Evolutionary conservation across 2,888 invertebrate genomes (phyloP).

Genomic region (Melanotus villosus): DNA sequence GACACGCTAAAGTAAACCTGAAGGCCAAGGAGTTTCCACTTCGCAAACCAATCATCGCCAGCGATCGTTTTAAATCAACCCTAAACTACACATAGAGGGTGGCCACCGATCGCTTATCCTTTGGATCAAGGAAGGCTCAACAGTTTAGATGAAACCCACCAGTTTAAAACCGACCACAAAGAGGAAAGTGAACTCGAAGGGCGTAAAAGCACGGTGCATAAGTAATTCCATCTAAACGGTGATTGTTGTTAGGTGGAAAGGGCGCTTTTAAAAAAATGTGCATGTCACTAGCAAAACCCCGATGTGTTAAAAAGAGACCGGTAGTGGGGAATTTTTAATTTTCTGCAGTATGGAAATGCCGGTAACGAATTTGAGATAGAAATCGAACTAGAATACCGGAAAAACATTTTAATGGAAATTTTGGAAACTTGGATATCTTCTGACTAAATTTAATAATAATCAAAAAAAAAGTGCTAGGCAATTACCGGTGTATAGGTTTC

Average conservation of each 20-base stretch:
- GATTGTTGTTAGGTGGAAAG: conserved; percentile 12
- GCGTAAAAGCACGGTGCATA: conserved; percentile 30
- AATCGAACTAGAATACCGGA: conserved; percentile 5
- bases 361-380: conserved; percentile 6
- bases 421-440: conserved; percentile 5
- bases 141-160: conserved; percentile 35
- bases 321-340: conserved; percentile 22
- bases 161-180: conserved; percentile 38
- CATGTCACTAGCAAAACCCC: background rate
- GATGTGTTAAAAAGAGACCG: no score
- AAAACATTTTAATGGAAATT: conserved; percentile 19
- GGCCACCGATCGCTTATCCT: conserved; percentile 40
- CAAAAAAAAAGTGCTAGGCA: background rate
- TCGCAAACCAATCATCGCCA: conserved; percentile 33
- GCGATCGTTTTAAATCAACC: conserved; percentile 46
- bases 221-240: conserved; percentile 33
- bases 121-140: conserved; percentile 39
- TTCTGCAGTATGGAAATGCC: no score
- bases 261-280: background rate
- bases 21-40: conserved; percentile 21
- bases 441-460: conserved; percentile 14
- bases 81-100: conserved; percentile 42
- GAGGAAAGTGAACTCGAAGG: conserved; percentile 35
- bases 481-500: background rate
- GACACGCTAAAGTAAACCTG: conserved; percentile 29